Conservation (phyloP, 2,888 invertebrate genomes). For the Dryocosmus kuriphilus region DNA sequence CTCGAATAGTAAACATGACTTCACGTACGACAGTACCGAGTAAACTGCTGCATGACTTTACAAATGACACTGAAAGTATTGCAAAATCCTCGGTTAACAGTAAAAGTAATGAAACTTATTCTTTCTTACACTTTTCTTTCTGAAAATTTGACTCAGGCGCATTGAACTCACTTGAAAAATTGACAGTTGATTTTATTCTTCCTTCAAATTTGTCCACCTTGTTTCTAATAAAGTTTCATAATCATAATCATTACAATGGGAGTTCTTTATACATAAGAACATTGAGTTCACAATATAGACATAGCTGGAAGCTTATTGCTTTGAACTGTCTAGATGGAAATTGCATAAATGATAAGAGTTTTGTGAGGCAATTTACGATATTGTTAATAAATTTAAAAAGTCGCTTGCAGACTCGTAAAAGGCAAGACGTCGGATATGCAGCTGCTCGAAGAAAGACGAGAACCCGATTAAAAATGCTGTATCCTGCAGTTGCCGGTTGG, state of each 20-base stretch:
- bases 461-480: constrained; percentile 36
- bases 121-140: neutral
- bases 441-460: constrained; percentile 36
- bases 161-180: neutral
- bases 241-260: neutral
- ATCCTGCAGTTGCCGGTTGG: constrained; percentile 39
- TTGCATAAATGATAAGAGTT: neutral
- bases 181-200: neutral
- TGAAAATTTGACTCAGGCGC: neutral
- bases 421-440: constrained; percentile 10
- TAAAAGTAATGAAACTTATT: constrained; percentile 7
- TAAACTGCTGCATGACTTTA: neutral
- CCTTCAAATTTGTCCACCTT: neutral
- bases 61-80: constrained; percentile 4
- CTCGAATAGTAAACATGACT: constrained; percentile 12
- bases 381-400: constrained; percentile 8
- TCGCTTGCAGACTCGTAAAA: neutral
- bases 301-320: too few species aligned
- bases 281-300: too few species aligned
- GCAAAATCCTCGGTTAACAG: neutral
- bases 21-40: constrained; percentile 19
- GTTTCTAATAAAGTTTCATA: neutral
- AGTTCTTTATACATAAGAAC: too few species aligned
- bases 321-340: neutral
- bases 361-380: neutral